Base-by-base conservation (phyloP, 2,888 invertebrate species). In the Achlya flavicornis region DNA sequence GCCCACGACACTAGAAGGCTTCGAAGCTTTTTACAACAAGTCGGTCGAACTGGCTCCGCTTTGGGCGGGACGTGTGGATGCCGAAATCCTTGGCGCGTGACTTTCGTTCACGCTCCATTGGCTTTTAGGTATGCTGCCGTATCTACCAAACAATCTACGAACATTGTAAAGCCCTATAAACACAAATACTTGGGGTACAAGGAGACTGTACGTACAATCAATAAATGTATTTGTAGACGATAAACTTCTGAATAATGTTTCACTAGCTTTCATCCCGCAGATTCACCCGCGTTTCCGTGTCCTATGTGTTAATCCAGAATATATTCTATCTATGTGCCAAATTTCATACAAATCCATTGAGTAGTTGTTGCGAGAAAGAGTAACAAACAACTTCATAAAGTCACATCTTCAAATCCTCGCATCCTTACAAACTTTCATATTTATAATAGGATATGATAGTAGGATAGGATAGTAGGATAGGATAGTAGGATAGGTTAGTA, bases 41-140 rank as follows among this genome's bases (percentile, higher is more conserved):
- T 67, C 65, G 71, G 69, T 60, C 64, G 71, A 71, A 74, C 66
- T 64, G 67, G 63, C 60, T 60, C 26, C 66, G 75, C 69, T 76
- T 78, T 78, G 80, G 74, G 74, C 75, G 76, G 72, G 79, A 85
- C 83, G 88, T 89, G 88, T 86, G 87, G 83, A 80, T 84, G 83
- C 83, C 76, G 79, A 87, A 89, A 86, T 86, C 87, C 84, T 84
- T 85, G 86, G 87, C 90, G 89, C 92, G 92, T 92, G 92, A 91
- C 92, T 91, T 79, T 80, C 71, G 81, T 88, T 89, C 86, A 88
- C 87, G 92, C 90, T 86, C 81, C 85, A 91, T 91, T 84, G 90
- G 79, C 73, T 83, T 82, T 85, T 81, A 85, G 90, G 83, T 86
- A 92, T 92, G 89, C 81, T 91, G 89, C 80, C 79, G 77, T 87